Percentiles rank a stretch among this genome's conserved stretches.
Evolutionary conservation across 2,113 vertebrate species (phyloP).

Genomic region (Aepyceros melampus): DNA sequence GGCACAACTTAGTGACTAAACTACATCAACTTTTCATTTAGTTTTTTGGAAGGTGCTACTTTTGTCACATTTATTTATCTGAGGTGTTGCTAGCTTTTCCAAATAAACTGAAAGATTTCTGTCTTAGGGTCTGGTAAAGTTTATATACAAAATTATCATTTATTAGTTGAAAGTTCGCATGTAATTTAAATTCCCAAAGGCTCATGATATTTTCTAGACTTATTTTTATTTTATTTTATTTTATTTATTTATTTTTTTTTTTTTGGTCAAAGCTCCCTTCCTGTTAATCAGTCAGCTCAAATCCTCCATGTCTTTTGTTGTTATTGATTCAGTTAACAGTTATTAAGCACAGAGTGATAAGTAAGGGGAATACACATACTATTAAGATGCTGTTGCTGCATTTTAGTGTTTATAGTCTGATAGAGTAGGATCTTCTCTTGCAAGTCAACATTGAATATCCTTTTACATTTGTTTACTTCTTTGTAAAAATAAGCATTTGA

Average conservation of each 20-base stretch:
- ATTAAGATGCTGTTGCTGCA: neutral
- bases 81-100: neutral
- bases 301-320: neutral
- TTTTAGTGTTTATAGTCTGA: neutral
- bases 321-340: neutral
- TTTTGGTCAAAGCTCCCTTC: neutral
- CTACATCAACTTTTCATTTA: neutral
- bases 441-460: neutral
- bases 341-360: neutral
- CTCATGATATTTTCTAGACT: neutral
- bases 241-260: too few species aligned
- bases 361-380: neutral
- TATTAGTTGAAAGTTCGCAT: neutral
- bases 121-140: neutral
- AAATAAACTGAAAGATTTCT: neutral
- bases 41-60: neutral
- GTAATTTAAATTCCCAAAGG: neutral
- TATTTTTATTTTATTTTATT: neutral
- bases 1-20: neutral
- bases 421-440: neutral
- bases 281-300: neutral
- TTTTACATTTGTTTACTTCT: neutral
- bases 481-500: neutral
- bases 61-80: neutral
- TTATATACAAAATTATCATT: neutral